Percentiles rank a stretch among this genome's conserved stretches.
These are phyloP conservation scores for Chesias legatella DNA, from an alignment of 2,888 invertebrate species.

Conservation along the genomic window DNA sequence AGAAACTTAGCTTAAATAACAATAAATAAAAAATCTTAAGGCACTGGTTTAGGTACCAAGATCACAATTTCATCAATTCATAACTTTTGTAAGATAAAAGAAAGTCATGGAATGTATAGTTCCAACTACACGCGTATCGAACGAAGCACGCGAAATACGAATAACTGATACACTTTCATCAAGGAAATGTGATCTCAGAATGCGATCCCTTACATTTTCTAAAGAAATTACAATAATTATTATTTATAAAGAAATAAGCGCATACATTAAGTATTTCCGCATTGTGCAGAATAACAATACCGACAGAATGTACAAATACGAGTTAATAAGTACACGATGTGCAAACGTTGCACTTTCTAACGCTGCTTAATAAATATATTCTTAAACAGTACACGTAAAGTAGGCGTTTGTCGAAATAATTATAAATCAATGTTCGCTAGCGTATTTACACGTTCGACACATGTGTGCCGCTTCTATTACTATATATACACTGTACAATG, in stretches of 20 bases:
- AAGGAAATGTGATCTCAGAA: slow-evolving; percentile 46
- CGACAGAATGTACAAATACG: slow-evolving; percentile 78
- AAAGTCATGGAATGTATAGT: slow-evolving; percentile 71
- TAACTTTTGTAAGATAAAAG: slow-evolving; percentile 50
- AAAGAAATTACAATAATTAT: slow-evolving; percentile 53
- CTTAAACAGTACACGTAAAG: slow-evolving; percentile 47
- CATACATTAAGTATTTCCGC: slow-evolving; percentile 80
- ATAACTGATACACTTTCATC: slow-evolving; percentile 43
- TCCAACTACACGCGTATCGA: slow-evolving; percentile 38
- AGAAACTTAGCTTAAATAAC: slow-evolving; percentile 72
- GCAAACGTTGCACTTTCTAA: slow-evolving; percentile 60
- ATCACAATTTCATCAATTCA: slow-evolving; percentile 72
- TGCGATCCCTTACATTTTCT: slow-evolving; percentile 55
- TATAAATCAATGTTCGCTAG: slow-evolving; percentile 49
- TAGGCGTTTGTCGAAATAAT: slow-evolving; percentile 43
- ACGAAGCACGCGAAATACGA: slow-evolving; percentile 22
- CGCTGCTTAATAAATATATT: slow-evolving; percentile 75
- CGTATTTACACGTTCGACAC: slow-evolving; percentile 58
- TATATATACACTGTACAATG: slow-evolving; percentile 70
- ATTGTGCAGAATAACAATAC: slow-evolving; percentile 81
- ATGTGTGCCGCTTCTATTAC: slow-evolving; percentile 28
- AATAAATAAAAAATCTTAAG: slow-evolving; percentile 78
- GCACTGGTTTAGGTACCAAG: slow-evolving; percentile 75
- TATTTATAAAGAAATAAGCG: slow-evolving; percentile 75
- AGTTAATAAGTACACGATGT: slow-evolving; percentile 58